Conservation (phyloP, 2,888 invertebrate species). For the Drosophila neoperkinsi region DNA sequence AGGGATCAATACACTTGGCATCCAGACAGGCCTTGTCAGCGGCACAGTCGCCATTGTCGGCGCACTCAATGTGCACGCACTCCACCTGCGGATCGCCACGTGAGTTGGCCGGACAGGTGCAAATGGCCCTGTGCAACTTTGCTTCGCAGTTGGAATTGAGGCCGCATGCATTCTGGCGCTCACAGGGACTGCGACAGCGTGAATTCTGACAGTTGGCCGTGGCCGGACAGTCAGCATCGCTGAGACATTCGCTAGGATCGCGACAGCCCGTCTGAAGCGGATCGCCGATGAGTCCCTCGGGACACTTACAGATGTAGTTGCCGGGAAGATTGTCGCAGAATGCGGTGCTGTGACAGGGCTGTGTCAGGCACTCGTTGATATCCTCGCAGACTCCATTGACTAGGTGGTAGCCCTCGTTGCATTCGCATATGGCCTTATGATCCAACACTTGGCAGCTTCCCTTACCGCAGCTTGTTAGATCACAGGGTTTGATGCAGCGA, state of each 20-base stretch:
- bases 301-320: constrained; percentile 91
- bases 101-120: constrained; percentile 91
- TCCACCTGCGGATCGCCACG: constrained; percentile 91
- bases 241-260: constrained; percentile 92
- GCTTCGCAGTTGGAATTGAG: constrained; percentile 91
- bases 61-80: constrained; percentile 91
- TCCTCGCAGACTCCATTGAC: constrained; percentile 90
- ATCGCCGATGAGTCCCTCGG: constrained; percentile 92
- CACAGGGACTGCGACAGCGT: constrained; percentile 92
- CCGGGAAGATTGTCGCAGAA: constrained; percentile 92
- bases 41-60: constrained; percentile 91
- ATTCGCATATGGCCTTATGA: constrained; percentile 91
- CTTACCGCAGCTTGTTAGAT: constrained; percentile 91
- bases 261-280: constrained; percentile 90
- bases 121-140: constrained; percentile 89
- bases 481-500: constrained; percentile 94
- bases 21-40: constrained; percentile 91
- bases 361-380: constrained; percentile 91
- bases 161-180: constrained; percentile 89
- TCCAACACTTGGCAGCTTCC: constrained; percentile 91
- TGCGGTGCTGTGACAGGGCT: constrained; percentile 93
- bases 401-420: constrained; percentile 90
- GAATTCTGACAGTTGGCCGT: constrained; percentile 91
- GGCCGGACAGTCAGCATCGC: constrained; percentile 92
- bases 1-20: constrained; percentile 93